Evolutionary conservation across 2,888 invertebrate species (phyloP), one percentile per base, ranked within the genome.

Genomic region (Trissonchulus latispiculum): DNA sequence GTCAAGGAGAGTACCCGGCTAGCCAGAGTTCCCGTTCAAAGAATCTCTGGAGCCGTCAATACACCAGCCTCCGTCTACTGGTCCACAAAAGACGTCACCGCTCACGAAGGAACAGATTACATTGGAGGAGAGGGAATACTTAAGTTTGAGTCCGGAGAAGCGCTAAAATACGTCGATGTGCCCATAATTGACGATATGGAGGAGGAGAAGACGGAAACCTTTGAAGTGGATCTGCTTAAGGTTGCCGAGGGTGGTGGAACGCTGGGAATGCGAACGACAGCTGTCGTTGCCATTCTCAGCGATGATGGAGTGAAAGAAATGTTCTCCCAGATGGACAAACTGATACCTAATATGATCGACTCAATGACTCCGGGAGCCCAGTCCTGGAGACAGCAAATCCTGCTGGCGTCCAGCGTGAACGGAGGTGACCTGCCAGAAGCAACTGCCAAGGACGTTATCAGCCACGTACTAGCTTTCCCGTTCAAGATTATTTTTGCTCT

Each of bases 201-300:
- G 72, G 85, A 86, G 23, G 88, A 88, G 78, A 88, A 88, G 80
- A 87, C 87, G 78, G 88, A 88, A 78, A 86, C 86, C 76, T 88
- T 88, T 81, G 86, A 87, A 36, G 69, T 68, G 8, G 28, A 68
- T 68, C 29, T 68, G 3, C n/a, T n/a, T 33, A 2, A 8, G 35
- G 35, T 68, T 35, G n/a, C 69, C 2, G 69, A 68, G 35, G 85
- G 88, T 8, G 85, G 88, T 8, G 86, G 87, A 0, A 81, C 80
- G 67, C 78, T 87, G 28, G 87, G 87, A 33, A 61, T 66, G 2
- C 75, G 75, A 31, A 73, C 74, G 31, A 81, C 84, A 75, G 83
- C 84, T 31, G 85, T 85, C 31, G 83, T 87, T 18, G 87, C 87
- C 1, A 87, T 87, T 71, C 85, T 86, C 59, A 87, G 86, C 77